Evolutionary conservation across 2,797 vertebrate species (phyloP).

Genomic region (Sphenodon punctatus): DNA sequence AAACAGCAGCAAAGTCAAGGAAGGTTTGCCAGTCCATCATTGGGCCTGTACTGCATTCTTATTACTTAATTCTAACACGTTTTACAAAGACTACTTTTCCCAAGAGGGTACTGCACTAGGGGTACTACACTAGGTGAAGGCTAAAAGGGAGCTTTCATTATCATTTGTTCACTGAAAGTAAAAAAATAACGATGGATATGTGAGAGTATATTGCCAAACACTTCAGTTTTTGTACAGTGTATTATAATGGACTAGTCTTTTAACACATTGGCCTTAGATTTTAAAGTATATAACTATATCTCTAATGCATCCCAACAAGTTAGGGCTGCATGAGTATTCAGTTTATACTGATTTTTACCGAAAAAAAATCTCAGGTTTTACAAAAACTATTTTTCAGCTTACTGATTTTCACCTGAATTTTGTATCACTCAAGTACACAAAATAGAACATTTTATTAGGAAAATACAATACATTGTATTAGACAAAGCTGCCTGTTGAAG

Average conservation of each 20-base stretch:
- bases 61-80: slow-evolving; percentile 33
- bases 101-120: slow-evolving; percentile 17
- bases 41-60: slow-evolving; percentile 41
- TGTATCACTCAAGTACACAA: too few relatives aligned
- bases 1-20: slow-evolving; percentile 25
- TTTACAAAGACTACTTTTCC: slow-evolving; percentile 51
- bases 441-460: too few relatives aligned
- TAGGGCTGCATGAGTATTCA: neutral
- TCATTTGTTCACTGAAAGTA: slow-evolving; percentile 34
- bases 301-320: neutral
- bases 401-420: too few relatives aligned
- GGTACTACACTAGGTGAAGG: slow-evolving; percentile 21
- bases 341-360: too few relatives aligned
- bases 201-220: slow-evolving; percentile 18
- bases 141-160: slow-evolving; percentile 50
- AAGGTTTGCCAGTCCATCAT: slow-evolving; percentile 57
- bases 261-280: slow-evolving; percentile 10
- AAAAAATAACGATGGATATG: slow-evolving; percentile 19
- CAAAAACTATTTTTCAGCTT: too few relatives aligned
- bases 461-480: too few relatives aligned
- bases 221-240: slow-evolving; percentile 5
- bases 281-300: neutral
- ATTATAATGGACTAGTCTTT: slow-evolving; percentile 29
- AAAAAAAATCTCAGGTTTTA: too few relatives aligned
- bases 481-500: too few relatives aligned